These are phyloP conservation scores for Drosophila truncata DNA, from an alignment of 1,140 invertebrate genomes.

Conservation along the genomic window DNA sequence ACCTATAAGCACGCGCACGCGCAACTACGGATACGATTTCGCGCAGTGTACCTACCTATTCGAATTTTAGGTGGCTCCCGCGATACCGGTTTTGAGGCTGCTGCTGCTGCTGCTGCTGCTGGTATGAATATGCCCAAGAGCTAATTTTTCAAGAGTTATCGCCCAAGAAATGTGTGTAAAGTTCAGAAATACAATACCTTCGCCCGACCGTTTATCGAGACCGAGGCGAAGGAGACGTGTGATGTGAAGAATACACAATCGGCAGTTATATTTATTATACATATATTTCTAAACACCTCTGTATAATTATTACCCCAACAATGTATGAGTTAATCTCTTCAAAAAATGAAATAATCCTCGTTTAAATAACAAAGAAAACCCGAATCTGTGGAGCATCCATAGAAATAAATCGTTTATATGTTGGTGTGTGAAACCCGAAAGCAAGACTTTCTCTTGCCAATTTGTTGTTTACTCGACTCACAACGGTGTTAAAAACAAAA, in stretches of 20 bases:
- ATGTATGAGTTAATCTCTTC: slow-evolving; percentile 9
- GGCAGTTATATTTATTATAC: neutral
- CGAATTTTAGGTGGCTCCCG: slow-evolving; percentile 53
- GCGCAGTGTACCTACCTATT: slow-evolving; percentile 24
- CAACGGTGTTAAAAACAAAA: slow-evolving; percentile 36
- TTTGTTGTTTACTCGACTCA: slow-evolving; percentile 30
- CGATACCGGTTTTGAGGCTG: slow-evolving; percentile 45
- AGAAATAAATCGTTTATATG: slow-evolving; percentile 6
- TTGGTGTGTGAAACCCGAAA: slow-evolving; percentile 26
- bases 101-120: slow-evolving; percentile 33
- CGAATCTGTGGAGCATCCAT: slow-evolving; percentile 21
- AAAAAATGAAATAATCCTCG: slow-evolving; percentile 14
- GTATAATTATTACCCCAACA: slow-evolving; percentile 6
- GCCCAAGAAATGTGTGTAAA: slow-evolving; percentile 48
- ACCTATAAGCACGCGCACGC: slow-evolving; percentile 2
- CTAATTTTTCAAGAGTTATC: slow-evolving; percentile 55
- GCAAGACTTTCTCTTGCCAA: slow-evolving; percentile 49
- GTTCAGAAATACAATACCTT: slow-evolving; percentile 43
- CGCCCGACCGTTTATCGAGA: slow-evolving; percentile 19
- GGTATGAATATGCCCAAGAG: slow-evolving; percentile 55
- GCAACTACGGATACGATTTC: neutral
- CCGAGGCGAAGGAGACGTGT: slow-evolving; percentile 7
- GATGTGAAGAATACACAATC: slow-evolving; percentile 23
- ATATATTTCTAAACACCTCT: slow-evolving; percentile 4
- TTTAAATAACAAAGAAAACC: slow-evolving; percentile 41